Percentiles rank a stretch among this genome's conserved stretches.
Conservation (phyloP, 2,113 vertebrate species). For the Sclerurus mexicanus region DNA sequence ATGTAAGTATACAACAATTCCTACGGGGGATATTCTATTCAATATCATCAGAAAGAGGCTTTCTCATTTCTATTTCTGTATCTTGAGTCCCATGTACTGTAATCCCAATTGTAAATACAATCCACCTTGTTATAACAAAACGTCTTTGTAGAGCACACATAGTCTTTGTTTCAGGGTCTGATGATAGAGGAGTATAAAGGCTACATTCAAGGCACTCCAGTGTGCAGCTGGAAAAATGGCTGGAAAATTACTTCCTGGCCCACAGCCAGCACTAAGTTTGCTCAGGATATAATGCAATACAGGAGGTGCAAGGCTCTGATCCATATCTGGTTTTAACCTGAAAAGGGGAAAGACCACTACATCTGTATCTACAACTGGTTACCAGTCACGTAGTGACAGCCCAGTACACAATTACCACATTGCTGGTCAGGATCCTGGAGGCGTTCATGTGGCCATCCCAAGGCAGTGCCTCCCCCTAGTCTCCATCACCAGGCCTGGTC, state of each 20-base stretch:
- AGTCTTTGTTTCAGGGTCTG: constrained; percentile 48
- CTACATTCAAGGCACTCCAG: constrained; percentile 37
- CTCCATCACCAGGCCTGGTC: neutral
- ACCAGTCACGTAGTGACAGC: neutral
- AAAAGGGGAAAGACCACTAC: neutral
- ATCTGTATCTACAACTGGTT: neutral
- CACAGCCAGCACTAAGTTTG: constrained; percentile 32
- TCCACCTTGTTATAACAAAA: constrained; percentile 57
- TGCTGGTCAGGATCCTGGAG: neutral
- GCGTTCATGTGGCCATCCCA: fast-evolving
- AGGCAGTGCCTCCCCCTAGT: neutral
- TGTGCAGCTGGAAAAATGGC: constrained; percentile 55
- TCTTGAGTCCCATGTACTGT: constrained; percentile 19
- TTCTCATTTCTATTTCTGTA: constrained; percentile 35
- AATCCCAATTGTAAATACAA: constrained; percentile 55
- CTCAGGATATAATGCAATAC: neutral
- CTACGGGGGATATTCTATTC: neutral
- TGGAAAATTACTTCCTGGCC: constrained; percentile 61
- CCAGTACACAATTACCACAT: fast-evolving
- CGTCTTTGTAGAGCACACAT: constrained; percentile 44
- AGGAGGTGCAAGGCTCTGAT: neutral
- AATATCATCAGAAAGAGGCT: constrained; percentile 6
- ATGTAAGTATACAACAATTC: neutral
- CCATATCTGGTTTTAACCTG: neutral
- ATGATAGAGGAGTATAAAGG: constrained; percentile 35